phyloP scores from a whole-genome alignment of 2,888 invertebrate genomes.

The Euzophera pinguis region DNA sequence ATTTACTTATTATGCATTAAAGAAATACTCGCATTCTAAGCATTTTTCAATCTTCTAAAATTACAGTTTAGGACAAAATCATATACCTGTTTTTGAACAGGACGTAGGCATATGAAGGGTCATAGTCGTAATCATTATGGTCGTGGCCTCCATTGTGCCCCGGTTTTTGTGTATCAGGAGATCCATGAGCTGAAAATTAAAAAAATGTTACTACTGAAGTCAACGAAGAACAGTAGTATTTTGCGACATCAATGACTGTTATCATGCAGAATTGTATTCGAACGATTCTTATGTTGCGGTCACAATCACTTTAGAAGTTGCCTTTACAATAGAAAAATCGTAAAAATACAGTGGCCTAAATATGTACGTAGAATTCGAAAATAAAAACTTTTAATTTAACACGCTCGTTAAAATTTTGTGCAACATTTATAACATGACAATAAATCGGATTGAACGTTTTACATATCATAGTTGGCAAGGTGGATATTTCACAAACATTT shows the following conservation, averaged over 20 bases:
- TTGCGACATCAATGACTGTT: slow-evolving; percentile 11
- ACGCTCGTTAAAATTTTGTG: slow-evolving; percentile 10
- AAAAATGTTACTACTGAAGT: background rate
- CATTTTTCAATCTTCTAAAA: background rate
- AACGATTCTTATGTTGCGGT: slow-evolving; percentile 7
- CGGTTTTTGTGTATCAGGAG: slow-evolving; percentile 38
- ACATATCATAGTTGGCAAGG: background rate
- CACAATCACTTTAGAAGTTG: background rate
- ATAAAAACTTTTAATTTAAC: slow-evolving; percentile 4
- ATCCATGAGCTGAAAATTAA: slow-evolving; percentile 51
- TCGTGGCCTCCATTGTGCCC: slow-evolving; percentile 46
- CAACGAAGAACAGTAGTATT: background rate
- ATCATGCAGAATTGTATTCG: slow-evolving; percentile 11
- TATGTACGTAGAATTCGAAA: slow-evolving; percentile 13
- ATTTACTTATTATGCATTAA: background rate
- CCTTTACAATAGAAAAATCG: slow-evolving; percentile 2
- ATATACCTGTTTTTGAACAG: slow-evolving; percentile 85
- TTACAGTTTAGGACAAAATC: background rate
- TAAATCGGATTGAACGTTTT: background rate
- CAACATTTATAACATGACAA: slow-evolving; percentile 16
- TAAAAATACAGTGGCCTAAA: background rate
- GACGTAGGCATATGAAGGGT: slow-evolving; percentile 89
- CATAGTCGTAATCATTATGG: slow-evolving; percentile 82
- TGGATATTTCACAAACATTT: background rate
- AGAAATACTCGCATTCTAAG: background rate